These are phyloP conservation scores for Pipistrellus pygmaeus DNA, from an alignment of 2,797 vertebrate genomes.

Conservation along the genomic window DNA sequence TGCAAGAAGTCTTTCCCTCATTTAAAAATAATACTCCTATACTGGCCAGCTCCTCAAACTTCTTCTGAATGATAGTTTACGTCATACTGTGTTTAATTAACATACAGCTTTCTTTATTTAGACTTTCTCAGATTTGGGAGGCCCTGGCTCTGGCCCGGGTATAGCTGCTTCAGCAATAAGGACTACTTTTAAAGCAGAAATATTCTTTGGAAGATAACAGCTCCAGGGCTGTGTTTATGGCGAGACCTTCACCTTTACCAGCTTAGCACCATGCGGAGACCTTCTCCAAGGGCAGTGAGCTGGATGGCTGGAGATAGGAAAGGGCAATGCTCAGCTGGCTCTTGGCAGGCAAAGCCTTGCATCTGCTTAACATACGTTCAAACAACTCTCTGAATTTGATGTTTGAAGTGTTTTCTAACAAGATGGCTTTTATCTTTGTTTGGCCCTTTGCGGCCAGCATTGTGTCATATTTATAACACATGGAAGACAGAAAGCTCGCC, in stretches of 20 bases:
- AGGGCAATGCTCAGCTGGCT: background rate
- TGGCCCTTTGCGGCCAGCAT: slow-evolving; percentile 10
- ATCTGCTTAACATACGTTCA: background rate
- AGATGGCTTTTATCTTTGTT: slow-evolving; percentile 54
- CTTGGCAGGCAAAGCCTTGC: background rate
- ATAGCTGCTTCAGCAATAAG: background rate
- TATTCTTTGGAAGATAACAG: slow-evolving; percentile 7
- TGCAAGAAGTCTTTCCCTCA: background rate
- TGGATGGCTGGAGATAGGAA: slow-evolving; percentile 19
- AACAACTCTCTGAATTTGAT: background rate
- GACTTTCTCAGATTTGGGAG: background rate
- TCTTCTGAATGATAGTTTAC: background rate
- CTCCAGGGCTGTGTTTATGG: slow-evolving; percentile 5
- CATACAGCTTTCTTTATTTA: background rate
- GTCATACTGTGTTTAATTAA: background rate
- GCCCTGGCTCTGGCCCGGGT: background rate
- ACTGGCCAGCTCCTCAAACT: background rate
- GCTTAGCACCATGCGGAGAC: slow-evolving; percentile 10
- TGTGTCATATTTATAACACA: background rate
- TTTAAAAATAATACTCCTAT: background rate
- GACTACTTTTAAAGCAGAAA: slow-evolving; percentile 1
- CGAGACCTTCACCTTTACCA: slow-evolving; percentile 2
- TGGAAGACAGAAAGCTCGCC: slow-evolving; percentile 10
- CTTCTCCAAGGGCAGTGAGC: background rate
- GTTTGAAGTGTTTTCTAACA: slow-evolving; percentile 50